Conservation (phyloP, 1,140 invertebrate species). For the Heliconius hewitsoni region DNA sequence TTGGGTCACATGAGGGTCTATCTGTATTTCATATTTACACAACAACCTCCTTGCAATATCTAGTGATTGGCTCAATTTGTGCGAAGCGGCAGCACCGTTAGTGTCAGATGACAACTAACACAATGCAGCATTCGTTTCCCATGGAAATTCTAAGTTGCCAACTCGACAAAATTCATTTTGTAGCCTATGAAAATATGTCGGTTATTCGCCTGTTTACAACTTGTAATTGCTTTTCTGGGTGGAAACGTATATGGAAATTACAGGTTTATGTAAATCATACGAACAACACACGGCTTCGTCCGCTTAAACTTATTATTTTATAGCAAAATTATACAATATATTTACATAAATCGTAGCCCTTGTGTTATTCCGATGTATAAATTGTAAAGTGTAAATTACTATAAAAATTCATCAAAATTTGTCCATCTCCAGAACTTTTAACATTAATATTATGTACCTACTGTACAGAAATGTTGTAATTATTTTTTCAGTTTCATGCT, state of each 20-base stretch:
- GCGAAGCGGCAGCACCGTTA: conserved; percentile 38
- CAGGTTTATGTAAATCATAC: no score
- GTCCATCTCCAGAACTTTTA: no score
- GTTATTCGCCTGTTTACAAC: not conserved
- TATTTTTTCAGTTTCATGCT: no score
- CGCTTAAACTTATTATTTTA: no score
- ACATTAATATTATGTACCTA: no score
- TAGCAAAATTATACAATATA: no score
- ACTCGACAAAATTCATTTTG: conserved; percentile 31
- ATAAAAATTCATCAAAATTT: no score
- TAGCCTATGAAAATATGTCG: conserved; percentile 21
- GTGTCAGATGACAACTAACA: conserved; percentile 35
- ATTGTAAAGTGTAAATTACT: no score
- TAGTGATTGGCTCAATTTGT: conserved; percentile 41
- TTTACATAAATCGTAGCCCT: no score
- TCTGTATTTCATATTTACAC: conserved; percentile 31
- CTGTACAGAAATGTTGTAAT: no score
- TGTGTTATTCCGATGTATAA: no score
- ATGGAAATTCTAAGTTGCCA: conserved; percentile 38
- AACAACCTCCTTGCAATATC: conserved; percentile 33
- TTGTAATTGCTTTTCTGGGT: not conserved
- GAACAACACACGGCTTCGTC: no score
- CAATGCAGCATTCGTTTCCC: conserved; percentile 32
- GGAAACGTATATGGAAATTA: not conserved
- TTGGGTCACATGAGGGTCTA: not conserved